Percentiles rank a stretch among this genome's conserved stretches.
phyloP scores from a whole-genome alignment of 2,888 invertebrate genomes.

The Caenorhabditis doughertyi region DNA sequence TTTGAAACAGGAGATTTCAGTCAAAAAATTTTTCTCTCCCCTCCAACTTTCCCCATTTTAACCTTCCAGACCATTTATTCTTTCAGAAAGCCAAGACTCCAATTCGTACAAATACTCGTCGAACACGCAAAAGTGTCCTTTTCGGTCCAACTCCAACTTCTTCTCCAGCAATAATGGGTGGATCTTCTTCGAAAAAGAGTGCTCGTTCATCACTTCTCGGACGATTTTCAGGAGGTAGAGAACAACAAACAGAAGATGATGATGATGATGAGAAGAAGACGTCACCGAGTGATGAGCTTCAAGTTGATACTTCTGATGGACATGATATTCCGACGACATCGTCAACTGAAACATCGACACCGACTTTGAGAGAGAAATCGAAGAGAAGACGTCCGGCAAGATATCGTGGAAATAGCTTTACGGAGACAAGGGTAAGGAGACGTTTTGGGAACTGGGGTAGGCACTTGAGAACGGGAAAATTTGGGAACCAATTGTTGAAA shows the following conservation, averaged over 20 bases:
- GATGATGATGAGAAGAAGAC: not conserved
- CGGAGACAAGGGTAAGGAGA: not conserved
- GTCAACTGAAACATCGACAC: not conserved
- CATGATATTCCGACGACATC: not conserved
- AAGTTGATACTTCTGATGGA: not conserved
- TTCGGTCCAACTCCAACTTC: constrained; percentile 42
- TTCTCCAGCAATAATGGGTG: constrained; percentile 16
- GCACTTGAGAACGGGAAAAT: no score
- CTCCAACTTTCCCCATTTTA: not conserved
- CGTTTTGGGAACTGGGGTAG: no score
- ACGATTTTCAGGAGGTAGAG: not conserved
- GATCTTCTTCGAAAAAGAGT: not conserved
- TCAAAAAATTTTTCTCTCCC: no score
- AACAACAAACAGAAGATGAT: no score
- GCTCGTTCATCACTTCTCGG: constrained; percentile 23
- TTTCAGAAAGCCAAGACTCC: constrained; percentile 62
- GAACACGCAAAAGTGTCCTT: constrained; percentile 36
- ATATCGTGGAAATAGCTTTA: constrained; percentile 6
- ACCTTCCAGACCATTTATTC: no score
- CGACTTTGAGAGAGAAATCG: not conserved
- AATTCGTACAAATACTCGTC: constrained; percentile 18
- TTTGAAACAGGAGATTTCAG: no score
- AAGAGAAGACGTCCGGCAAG: constrained; percentile 8
- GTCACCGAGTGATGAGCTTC: not conserved
- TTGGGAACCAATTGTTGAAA: no score